phyloP scores from a whole-genome alignment of 2,113 vertebrate genomes.

The Oncorhynchus clarkii region DNA sequence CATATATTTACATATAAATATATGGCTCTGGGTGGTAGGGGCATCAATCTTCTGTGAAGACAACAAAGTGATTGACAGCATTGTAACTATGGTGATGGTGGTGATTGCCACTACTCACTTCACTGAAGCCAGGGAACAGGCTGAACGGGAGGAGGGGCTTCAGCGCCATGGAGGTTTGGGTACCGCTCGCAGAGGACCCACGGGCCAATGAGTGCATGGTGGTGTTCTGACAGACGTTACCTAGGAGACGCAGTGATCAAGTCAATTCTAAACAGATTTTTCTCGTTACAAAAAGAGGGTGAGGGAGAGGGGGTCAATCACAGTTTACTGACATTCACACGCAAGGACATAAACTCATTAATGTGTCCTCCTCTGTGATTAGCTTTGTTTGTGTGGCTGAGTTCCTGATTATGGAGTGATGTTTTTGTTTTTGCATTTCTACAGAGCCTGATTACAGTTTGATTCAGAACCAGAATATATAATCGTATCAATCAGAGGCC shows the following conservation, averaged over 20 bases:
- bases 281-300: too few species aligned
- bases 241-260: constrained; percentile 21
- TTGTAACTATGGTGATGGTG: constrained; percentile 19
- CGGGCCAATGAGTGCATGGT: constrained; percentile 37
- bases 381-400: constrained; percentile 29
- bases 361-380: constrained; percentile 2
- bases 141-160: constrained; percentile 57
- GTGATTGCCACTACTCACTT: constrained; percentile 57
- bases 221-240: constrained; percentile 55
- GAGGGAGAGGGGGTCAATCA: neutral
- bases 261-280: too few species aligned
- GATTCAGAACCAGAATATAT: constrained; percentile 36
- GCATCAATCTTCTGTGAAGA: too few species aligned
- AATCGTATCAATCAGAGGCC: constrained; percentile 53
- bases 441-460: constrained; percentile 52
- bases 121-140: constrained; percentile 56
- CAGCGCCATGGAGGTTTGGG: constrained; percentile 38
- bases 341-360: constrained; percentile 10
- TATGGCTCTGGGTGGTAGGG: too few species aligned
- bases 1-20: too few species aligned
- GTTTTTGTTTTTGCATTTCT: constrained; percentile 33
- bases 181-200: constrained; percentile 42
- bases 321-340: constrained; percentile 4
- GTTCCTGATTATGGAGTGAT: constrained; percentile 40
- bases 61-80: neutral